These are phyloP conservation scores for Brevipalpus yothersi DNA, from an alignment of 1,140 invertebrate genomes.

Conservation along the genomic window DNA sequence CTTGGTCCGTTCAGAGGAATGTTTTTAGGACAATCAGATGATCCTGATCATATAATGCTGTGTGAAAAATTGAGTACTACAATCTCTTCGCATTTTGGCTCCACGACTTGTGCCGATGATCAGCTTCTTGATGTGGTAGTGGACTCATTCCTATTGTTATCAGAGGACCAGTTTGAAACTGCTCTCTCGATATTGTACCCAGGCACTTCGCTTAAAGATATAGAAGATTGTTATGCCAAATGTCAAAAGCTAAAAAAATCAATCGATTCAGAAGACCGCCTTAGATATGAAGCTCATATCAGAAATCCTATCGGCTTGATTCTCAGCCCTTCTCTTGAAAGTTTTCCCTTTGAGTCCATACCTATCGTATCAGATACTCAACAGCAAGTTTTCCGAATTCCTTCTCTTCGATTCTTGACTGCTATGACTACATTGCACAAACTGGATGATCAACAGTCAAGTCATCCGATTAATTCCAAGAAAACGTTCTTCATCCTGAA, in stretches of 20 bases:
- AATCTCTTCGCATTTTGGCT: not conserved
- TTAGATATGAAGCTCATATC: not conserved
- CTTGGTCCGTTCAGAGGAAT: conserved; percentile 33
- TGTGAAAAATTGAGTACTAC: not conserved
- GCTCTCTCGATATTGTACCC: not conserved
- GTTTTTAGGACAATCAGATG: conserved; percentile 27
- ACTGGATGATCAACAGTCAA: not conserved
- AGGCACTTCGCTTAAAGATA: not conserved
- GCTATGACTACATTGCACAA: conserved; percentile 26
- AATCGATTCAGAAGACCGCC: not conserved
- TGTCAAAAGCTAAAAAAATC: not conserved
- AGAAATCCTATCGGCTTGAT: conserved; percentile 7
- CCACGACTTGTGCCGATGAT: not conserved
- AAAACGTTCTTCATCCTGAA: conserved; percentile 36
- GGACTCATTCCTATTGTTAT: conserved; percentile 2
- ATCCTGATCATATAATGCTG: conserved; percentile 19
- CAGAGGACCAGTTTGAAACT: not conserved
- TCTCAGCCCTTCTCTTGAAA: not conserved
- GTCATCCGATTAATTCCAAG: conserved; percentile 12
- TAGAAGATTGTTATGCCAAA: not conserved
- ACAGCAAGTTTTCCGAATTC: conserved; percentile 34
- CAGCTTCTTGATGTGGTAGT: conserved; percentile 1
- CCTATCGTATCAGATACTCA: not conserved
- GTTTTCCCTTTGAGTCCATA: conserved; percentile 10
- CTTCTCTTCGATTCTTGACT: conserved; percentile 40